phyloP scores from a whole-genome alignment of 2,888 invertebrate genomes.

The Diogma glabrata region DNA sequence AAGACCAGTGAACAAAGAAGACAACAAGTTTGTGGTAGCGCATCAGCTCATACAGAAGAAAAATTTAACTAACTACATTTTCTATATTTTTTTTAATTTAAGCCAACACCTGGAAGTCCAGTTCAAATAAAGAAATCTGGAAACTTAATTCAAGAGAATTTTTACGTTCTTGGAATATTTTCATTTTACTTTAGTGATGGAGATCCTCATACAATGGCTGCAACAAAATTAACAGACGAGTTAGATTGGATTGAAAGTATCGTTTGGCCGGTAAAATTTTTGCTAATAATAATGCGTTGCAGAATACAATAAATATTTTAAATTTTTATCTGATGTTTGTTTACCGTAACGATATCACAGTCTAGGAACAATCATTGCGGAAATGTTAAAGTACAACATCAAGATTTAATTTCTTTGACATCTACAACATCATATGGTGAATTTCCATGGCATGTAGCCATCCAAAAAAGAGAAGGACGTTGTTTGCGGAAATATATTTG shows the following conservation, averaged over 20 bases:
- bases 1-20: too few relatives aligned
- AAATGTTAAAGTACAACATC: not conserved
- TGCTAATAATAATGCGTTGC: too few relatives aligned
- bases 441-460: not conserved
- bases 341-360: too few relatives aligned
- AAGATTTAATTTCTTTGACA: not conserved
- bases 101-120: not conserved
- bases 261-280: too few relatives aligned
- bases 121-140: not conserved
- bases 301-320: too few relatives aligned
- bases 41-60: too few relatives aligned
- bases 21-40: too few relatives aligned
- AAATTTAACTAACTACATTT: too few relatives aligned
- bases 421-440: not conserved
- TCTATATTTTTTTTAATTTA: not conserved
- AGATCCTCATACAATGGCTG: not conserved
- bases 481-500: not conserved
- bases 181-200: too few relatives aligned
- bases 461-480: not conserved
- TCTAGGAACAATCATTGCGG: not conserved
- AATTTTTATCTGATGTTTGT: too few relatives aligned
- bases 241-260: not conserved
- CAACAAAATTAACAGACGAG: not conserved
- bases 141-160: not conserved
- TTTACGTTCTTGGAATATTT: constrained; percentile 1